phyloP scores from a whole-genome alignment of 2,113 vertebrate genomes.

The Monarcha castaneiventris region DNA sequence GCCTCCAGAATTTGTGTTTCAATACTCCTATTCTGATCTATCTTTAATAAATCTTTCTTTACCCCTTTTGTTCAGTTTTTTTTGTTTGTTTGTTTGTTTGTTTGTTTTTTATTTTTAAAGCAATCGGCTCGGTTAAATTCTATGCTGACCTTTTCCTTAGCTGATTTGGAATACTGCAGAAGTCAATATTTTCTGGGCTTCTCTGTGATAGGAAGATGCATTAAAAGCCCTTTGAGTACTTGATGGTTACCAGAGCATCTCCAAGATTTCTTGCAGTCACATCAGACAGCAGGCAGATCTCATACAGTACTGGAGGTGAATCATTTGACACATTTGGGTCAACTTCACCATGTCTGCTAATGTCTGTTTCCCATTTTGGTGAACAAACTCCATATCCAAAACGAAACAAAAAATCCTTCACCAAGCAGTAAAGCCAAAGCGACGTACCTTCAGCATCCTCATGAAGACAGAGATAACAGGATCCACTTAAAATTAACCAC shows the following conservation, averaged over 20 bases:
- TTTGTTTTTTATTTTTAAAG: neutral
- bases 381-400: neutral
- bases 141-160: neutral
- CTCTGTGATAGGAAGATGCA: neutral
- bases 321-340: neutral
- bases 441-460: neutral
- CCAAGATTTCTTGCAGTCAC: neutral
- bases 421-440: neutral
- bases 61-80: neutral
- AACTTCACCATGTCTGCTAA: neutral
- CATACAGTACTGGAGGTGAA: neutral
- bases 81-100: neutral
- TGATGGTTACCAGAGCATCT: neutral
- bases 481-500: neutral
- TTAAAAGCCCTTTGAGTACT: neutral
- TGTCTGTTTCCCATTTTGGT: neutral
- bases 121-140: accelerated
- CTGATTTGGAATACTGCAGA: neutral
- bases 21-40: neutral
- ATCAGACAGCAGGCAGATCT: neutral
- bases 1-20: neutral
- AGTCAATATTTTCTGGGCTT: neutral
- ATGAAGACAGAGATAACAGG: neutral
- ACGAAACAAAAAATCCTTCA: neutral
- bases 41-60: neutral